phyloP scores from a whole-genome alignment of 1,140 invertebrate genomes.

The Aphis gossypii region DNA sequence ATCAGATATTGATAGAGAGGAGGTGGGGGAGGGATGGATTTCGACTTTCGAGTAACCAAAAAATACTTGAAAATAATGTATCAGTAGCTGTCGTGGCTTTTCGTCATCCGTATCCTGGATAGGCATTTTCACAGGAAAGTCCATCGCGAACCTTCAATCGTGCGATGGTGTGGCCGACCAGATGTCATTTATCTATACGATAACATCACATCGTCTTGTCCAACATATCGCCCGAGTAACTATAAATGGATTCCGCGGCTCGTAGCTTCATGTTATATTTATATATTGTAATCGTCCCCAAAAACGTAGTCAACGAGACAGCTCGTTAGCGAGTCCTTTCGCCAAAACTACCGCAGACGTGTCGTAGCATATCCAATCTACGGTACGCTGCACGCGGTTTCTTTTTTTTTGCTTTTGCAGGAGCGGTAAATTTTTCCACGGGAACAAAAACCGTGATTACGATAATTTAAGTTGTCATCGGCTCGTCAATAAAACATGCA shows the following conservation, averaged over 20 bases:
- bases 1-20: background rate
- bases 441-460: background rate
- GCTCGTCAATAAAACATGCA: background rate
- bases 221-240: too few relatives aligned
- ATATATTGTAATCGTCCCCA: background rate
- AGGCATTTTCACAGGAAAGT: too few relatives aligned
- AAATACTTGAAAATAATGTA: slow-evolving; percentile 2
- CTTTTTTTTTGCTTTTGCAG: background rate
- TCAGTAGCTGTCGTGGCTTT: background rate
- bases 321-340: too few relatives aligned
- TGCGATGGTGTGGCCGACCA: too few relatives aligned
- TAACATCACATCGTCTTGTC: too few relatives aligned
- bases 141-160: too few relatives aligned
- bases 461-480: background rate
- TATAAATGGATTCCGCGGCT: background rate
- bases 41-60: slow-evolving; percentile 31
- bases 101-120: too few relatives aligned
- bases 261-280: too few relatives aligned
- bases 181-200: too few relatives aligned
- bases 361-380: too few relatives aligned
- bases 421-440: background rate
- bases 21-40: background rate
- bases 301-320: background rate
- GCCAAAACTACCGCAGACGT: too few relatives aligned
- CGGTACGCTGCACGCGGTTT: too few relatives aligned